A percentile compares a stretch with the other conserved stretches of the same genome.
phyloP scores from a whole-genome alignment of 2,113 vertebrate species.

The Calyptommatus sinebrachiatus region DNA sequence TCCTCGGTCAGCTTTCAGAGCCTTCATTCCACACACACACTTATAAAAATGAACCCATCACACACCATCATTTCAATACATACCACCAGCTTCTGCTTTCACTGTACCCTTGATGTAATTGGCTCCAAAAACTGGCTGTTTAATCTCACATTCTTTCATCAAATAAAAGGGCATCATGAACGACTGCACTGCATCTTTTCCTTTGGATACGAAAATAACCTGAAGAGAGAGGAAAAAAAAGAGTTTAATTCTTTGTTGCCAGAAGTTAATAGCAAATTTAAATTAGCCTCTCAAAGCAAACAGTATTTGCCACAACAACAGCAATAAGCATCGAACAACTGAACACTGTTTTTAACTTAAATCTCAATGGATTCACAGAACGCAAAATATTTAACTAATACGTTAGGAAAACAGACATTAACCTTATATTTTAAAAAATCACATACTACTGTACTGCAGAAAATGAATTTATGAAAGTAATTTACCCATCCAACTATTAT shows the following conservation, averaged over 20 bases:
- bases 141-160: constrained; percentile 94
- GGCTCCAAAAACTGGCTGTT: constrained; percentile 94
- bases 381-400: not conserved
- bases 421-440: constrained; percentile 8
- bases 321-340: constrained; percentile 8
- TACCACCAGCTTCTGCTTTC: constrained; percentile 88
- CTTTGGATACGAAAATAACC: constrained; percentile 94
- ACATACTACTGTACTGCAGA: not conserved
- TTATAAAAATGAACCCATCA: not conserved
- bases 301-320: constrained; percentile 4
- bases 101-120: constrained; percentile 93
- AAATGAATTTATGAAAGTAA: not conserved
- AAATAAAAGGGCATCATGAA: constrained; percentile 98
- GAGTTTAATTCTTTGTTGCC: not conserved
- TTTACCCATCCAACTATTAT: not conserved
- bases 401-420: constrained; percentile 28
- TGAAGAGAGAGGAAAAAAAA: constrained; percentile 60
- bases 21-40: not conserved
- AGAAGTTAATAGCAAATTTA: not conserved
- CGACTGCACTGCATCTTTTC: constrained; percentile 87
- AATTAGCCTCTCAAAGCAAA: constrained; percentile 14
- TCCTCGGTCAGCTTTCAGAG: not conserved
- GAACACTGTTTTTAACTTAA: not conserved
- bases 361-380: not conserved
- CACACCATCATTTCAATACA: not conserved